phyloP scores from a whole-genome alignment of 1,140 invertebrate genomes.

The Ceratina japonica region DNA sequence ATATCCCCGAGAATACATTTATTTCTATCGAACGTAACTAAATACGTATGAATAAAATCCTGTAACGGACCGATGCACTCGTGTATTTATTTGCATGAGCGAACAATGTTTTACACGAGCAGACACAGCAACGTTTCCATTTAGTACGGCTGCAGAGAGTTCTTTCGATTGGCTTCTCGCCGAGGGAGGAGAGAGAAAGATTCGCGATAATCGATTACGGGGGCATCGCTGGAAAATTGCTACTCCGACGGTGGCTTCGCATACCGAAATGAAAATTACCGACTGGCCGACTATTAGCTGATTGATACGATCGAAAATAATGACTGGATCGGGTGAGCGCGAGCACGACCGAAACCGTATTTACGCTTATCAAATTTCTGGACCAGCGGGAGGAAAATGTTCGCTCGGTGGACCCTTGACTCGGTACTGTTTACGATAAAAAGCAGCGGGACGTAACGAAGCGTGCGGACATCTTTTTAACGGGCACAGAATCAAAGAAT shows the following conservation, averaged over 20 bases:
- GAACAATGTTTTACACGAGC: slow-evolving; percentile 1
- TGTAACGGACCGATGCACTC: not conserved
- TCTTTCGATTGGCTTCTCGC: slow-evolving; percentile 9
- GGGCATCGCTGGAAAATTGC: slow-evolving; percentile 45
- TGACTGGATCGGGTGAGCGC: slow-evolving; percentile 34
- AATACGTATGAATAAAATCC: not conserved
- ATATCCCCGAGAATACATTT: not conserved
- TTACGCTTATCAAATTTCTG: too few relatives aligned
- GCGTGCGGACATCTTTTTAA: not conserved
- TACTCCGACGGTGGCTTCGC: slow-evolving; percentile 32
- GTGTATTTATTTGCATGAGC: not conserved
- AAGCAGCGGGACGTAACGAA: not conserved
- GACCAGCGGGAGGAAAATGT: too few relatives aligned
- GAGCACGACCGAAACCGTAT: not conserved
- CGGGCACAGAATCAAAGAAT: not conserved
- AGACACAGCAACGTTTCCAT: slow-evolving; percentile 2
- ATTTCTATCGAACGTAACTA: not conserved
- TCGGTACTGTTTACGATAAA: not conserved
- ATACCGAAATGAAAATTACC: slow-evolving; percentile 32
- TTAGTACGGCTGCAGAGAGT: not conserved
- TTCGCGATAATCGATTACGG: slow-evolving; percentile 53
- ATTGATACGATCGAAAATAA: slow-evolving; percentile 58
- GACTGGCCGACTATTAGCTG: slow-evolving; percentile 47
- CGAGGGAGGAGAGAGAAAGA: slow-evolving; percentile 24
- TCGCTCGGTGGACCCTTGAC: not conserved